These are phyloP conservation scores for Pelmatolapia mariae DNA, from an alignment of 2,113 vertebrate species.

Conservation along the genomic window DNA sequence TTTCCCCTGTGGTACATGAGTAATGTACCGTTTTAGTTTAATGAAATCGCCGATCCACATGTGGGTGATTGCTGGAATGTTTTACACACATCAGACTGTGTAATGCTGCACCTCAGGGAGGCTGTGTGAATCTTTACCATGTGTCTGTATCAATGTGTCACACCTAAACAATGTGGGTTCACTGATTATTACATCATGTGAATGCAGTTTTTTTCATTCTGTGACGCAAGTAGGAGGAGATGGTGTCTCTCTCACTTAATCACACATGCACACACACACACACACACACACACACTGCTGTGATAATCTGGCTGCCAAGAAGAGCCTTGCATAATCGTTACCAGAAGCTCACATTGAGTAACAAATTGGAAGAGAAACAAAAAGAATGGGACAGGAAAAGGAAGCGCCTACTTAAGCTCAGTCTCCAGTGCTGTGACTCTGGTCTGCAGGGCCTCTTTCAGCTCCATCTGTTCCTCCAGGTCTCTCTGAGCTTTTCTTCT, in stretches of 20 bases:
- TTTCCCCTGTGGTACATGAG: conserved; percentile 4
- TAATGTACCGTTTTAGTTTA: conserved; percentile 1
- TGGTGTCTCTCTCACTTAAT: background rate
- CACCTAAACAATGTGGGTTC: background rate
- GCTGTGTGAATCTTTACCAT: background rate
- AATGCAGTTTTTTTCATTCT: background rate
- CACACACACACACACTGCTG: background rate
- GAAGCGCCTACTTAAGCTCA: conserved; percentile 79
- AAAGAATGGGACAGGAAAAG: background rate
- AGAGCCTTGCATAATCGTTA: background rate
- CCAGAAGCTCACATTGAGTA: background rate
- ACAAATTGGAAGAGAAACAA: background rate
- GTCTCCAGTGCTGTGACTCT: conserved; percentile 83
- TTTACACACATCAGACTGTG: background rate
- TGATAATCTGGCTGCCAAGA: background rate
- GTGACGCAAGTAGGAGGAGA: background rate
- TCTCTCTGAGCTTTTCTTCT: conserved; percentile 87
- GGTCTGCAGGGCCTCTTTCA: conserved; percentile 83
- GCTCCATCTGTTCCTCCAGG: conserved; percentile 89
- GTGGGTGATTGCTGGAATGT: background rate
- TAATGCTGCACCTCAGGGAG: conserved; percentile 6
- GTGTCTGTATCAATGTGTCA: conserved; percentile 4
- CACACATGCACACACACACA: background rate
- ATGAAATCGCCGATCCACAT: conserved; percentile 2
- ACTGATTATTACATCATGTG: background rate